Percentiles rank a stretch among this genome's conserved stretches.
Evolutionary conservation across 2,888 invertebrate species (phyloP).

Genomic region (Lasioglossum calceatum): DNA sequence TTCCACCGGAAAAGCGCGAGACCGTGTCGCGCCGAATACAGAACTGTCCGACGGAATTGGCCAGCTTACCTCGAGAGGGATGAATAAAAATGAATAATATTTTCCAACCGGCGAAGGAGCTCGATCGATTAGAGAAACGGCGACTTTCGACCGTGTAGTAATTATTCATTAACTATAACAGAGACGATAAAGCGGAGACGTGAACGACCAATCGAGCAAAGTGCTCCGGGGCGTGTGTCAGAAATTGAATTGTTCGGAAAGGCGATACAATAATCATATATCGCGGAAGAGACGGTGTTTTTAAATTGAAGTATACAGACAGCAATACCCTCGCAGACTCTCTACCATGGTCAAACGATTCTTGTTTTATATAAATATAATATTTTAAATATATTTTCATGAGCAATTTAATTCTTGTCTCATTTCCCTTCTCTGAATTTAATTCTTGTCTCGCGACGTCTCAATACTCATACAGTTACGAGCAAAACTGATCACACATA

Average conservation of each 20-base stretch:
- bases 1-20: background rate
- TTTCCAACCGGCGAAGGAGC: background rate
- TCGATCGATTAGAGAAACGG: background rate
- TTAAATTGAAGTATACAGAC: background rate
- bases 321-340: background rate
- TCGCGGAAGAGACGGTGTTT: background rate
- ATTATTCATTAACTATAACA: conserved; percentile 1
- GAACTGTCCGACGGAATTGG: background rate
- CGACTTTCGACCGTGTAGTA: background rate
- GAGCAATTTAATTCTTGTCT: background rate
- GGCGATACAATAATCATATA: background rate
- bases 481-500: too few relatives aligned
- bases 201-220: background rate
- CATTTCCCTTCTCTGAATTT: too few relatives aligned
- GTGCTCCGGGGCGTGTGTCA: background rate
- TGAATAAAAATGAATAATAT: background rate
- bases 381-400: background rate
- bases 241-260: background rate
- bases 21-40: background rate
- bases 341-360: background rate
- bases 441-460: too few relatives aligned
- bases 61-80: background rate
- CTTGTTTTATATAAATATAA: background rate
- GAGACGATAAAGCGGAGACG: background rate
- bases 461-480: too few relatives aligned